Conservation (phyloP, 2,888 invertebrate species). For the Rhynchonema sp. region DNA sequence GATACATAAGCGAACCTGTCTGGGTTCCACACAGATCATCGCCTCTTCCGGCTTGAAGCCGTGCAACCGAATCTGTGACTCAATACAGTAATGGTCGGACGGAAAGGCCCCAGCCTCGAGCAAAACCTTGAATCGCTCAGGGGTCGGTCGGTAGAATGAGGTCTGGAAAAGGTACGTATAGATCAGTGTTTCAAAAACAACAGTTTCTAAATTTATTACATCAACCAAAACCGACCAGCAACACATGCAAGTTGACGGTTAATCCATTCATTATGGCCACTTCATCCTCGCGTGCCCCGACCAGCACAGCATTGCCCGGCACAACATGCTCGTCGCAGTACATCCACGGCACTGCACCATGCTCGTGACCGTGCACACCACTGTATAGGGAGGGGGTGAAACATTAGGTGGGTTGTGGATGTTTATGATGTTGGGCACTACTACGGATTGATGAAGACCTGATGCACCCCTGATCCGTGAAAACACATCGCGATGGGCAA, state of each 20-base stretch:
- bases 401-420: no score
- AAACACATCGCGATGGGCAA: no score
- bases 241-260: slow-evolving; percentile 39
- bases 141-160: slow-evolving; percentile 39
- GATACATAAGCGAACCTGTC: slow-evolving; percentile 27
- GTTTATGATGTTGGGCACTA: no score
- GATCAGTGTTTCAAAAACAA: background rate
- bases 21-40: slow-evolving; percentile 33
- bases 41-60: slow-evolving; percentile 33
- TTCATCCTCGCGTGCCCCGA: slow-evolving; percentile 33
- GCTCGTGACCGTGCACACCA: slow-evolving; percentile 28
- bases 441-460: no score
- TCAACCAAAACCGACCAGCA: slow-evolving; percentile 35
- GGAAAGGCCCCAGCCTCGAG: slow-evolving; percentile 40
- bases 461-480: no score
- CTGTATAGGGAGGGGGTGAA: no score
- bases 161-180: slow-evolving; percentile 24
- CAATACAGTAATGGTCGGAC: slow-evolving; percentile 39
- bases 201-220: background rate
- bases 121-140: slow-evolving; percentile 36
- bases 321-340: slow-evolving; percentile 30
- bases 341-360: slow-evolving; percentile 33
- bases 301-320: slow-evolving; percentile 28
- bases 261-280: slow-evolving; percentile 39
- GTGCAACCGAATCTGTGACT: slow-evolving; percentile 36